Base-by-base conservation (phyloP, 2,113 vertebrate genomes). In the Acanthisitta chloris region DNA sequence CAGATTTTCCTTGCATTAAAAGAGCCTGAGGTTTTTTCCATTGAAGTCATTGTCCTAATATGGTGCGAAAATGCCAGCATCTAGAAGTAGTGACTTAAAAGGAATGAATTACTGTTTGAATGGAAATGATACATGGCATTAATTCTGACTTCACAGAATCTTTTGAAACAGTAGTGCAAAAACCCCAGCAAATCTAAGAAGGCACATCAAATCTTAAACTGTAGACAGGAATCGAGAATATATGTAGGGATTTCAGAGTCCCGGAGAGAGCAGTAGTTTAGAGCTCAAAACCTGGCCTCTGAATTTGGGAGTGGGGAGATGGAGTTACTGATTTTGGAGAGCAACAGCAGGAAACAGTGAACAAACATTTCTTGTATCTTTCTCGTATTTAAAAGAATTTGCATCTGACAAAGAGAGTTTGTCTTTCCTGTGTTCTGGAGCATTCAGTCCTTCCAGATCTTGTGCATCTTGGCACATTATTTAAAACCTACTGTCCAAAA, bases 1-100 rank as follows among this genome's bases (percentile, higher is more conserved):
- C 74, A 93, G 91, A 71, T 96, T 96, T 93, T 78, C 67, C 73
- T 93, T 94, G 61, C 83, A 83, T 93, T 93, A 87, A 88, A 90
- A 92, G 77, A 89, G 38, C 86, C 92, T 49, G 89, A 83, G 90
- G 76, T 85, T 93, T 89, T 94, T 89, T 70, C 52, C 78, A 66
- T 69, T 94, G 66, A 95, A 95, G 72, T 88, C 0, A 36, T 70
- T 77, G 43, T 86, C 59, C 52, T 66, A 90, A 45, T 74, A 77
- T 12, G 28, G 71, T 83, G 59, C 95, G 78, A 90, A 94, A 96
- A 95, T 71, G n/a, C 87, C 87, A 82, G 54, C 67, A 90, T 94
- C 65, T 43, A 73, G 88, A 64, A 83, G 33, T 21, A 80, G 55
- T 9, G 69, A 77, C 55, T 88, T 86, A 67, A 93, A 96, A 95